Base-by-base conservation (phyloP, 2,797 vertebrate genomes). In the Epinephelus awoara region DNA sequence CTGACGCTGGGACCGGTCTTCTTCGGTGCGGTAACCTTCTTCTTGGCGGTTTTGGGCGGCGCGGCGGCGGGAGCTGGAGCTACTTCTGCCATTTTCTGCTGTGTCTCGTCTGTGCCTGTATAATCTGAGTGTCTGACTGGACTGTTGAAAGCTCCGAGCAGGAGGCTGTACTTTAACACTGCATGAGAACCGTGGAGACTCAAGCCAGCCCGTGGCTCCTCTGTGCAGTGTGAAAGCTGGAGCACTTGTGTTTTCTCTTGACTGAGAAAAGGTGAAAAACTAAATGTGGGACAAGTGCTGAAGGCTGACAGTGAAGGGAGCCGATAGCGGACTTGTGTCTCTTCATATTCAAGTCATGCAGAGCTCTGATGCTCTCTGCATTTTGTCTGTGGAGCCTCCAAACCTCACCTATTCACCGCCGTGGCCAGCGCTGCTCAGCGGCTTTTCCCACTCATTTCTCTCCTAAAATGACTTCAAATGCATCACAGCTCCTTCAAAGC, bases 221-320 rank as follows among this genome's bases (percentile, higher is more conserved):
- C 21, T 3, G 34, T 34, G 34, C 34, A 4, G n/a, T 2, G 18
- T 3, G 57, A 58, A 72, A 6, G 29, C 3, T 25, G 14, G 1
- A 21, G 2, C 40, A 56, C 14, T 85, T 89, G 90, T 91, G 90
- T 84, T 91, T 91, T 91, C 87, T 90, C 61, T 29, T 7, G 67
- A 4, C 47, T 6, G 7, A 66, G 58, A 52, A 85, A 84, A 71
- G 3, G 0, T 2, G n/a, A 3, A 21, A 65, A 76, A 57, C 18
- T 17, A 2, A 12, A 11, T 12, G 7, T 62, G 4, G 5, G 46
- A 19, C 0, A 58, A 6, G 3, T 29, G 10, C 5, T 46, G n/a
- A 3, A 34, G 25, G 3, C 18, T 5, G 21, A 11, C 5, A 34
- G 6, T 9, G 1, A 59, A 42, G 7, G 4, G 12, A 25, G 1